These are phyloP conservation scores for Leptopilina boulardi DNA, from an alignment of 1,140 invertebrate species.

Conservation along the genomic window DNA sequence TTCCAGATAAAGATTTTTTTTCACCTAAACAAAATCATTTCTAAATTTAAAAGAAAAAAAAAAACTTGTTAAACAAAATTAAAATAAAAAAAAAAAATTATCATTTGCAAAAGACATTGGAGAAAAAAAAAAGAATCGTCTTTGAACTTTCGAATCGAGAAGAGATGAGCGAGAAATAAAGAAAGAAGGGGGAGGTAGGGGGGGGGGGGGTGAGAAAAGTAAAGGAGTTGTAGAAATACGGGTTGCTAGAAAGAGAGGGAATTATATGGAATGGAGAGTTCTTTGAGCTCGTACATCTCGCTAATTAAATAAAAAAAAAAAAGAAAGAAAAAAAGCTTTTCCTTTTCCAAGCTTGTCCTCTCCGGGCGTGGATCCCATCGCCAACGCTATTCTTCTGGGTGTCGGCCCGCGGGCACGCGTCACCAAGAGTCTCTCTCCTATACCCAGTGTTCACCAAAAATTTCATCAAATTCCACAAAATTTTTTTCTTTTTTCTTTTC, in stretches of 20 bases:
- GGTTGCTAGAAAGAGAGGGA: conserved; percentile 19
- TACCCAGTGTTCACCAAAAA: conserved; percentile 48
- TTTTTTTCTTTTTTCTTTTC: background rate
- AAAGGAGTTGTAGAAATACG: conserved; percentile 40
- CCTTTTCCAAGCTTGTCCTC: conserved; percentile 36
- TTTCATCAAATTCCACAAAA: background rate
- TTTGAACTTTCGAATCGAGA: conserved; percentile 31
- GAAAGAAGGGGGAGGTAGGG: background rate
- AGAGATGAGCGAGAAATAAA: conserved; percentile 1
- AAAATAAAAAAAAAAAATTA: background rate
- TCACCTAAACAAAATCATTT: too few relatives aligned
- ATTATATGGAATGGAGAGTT: conserved; percentile 44
- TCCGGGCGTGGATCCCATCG: conserved; percentile 43
- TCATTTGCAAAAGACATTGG: background rate
- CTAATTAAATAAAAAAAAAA: conserved; percentile 74
- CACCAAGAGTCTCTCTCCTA: conserved; percentile 48
- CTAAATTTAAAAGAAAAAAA: too few relatives aligned
- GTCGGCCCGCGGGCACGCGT: conserved; percentile 63
- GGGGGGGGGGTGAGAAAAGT: background rate
- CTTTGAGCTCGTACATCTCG: conserved; percentile 67
- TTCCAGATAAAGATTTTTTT: too few relatives aligned
- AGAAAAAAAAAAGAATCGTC: conserved; percentile 40
- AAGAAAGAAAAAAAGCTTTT: conserved; percentile 60
- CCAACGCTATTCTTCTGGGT: conserved; percentile 63
- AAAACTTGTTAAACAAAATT: too few relatives aligned